These are phyloP conservation scores for Sebastes taczanowskii DNA, from an alignment of 2,797 vertebrate species.

Conservation along the genomic window DNA sequence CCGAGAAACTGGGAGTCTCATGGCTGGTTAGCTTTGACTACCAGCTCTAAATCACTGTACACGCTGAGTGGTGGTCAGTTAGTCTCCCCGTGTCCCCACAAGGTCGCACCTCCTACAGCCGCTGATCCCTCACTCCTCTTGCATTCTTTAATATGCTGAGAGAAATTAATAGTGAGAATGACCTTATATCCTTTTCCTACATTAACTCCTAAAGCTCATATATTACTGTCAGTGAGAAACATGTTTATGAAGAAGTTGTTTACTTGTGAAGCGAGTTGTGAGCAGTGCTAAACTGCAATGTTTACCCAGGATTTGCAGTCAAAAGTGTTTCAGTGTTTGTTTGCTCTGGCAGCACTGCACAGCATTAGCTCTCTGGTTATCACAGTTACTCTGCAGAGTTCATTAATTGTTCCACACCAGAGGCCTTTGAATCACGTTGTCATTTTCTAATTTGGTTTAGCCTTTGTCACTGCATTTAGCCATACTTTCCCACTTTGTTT, in stretches of 20 bases:
- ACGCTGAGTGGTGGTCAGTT: background rate
- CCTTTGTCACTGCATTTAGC: constrained; percentile 58
- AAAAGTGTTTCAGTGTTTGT: constrained; percentile 46
- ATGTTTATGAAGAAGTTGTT: constrained; percentile 27
- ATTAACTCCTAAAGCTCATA: constrained; percentile 10
- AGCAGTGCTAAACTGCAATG: constrained; percentile 27
- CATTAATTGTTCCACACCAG: constrained; percentile 69
- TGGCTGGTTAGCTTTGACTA: background rate
- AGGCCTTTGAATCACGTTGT: constrained; percentile 64
- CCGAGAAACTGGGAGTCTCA: background rate
- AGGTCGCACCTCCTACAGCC: background rate
- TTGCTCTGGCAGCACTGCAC: constrained; percentile 36
- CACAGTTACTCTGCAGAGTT: constrained; percentile 59
- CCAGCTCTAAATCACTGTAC: background rate
- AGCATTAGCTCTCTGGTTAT: constrained; percentile 52
- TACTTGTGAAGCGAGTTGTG: constrained; percentile 4
- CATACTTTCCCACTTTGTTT: constrained; percentile 57
- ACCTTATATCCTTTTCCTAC: background rate
- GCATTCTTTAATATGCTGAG: background rate
- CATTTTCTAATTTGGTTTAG: constrained; percentile 70
- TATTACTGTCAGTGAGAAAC: constrained; percentile 5
- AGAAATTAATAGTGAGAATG: background rate
- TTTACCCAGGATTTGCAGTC: constrained; percentile 49
- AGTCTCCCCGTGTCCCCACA: background rate
- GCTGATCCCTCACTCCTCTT: background rate